Evolutionary conservation across 1,140 invertebrate species (phyloP), one percentile per base, ranked within the genome.

Genomic region (Oscheius sp.): DNA sequence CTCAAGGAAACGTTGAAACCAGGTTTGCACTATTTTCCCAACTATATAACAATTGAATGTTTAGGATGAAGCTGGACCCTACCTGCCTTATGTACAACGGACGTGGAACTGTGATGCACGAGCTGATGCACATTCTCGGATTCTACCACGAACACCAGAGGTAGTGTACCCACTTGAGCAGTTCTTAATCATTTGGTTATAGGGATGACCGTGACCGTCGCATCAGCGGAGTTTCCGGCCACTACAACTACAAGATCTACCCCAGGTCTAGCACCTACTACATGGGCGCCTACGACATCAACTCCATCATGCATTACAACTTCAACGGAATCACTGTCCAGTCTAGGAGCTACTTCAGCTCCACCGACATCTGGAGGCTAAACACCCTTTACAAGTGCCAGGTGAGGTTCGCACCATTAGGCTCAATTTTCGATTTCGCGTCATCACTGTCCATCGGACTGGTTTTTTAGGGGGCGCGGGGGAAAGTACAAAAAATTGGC

Each of bases 271-370:
- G 34, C 23, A 61, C 59, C 1, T 71, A 46, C 49, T 71, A 71
- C n/a, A 71, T 71, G 69, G 69, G 69, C 10, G 35, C 34, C 15
- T 71, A 71, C 26, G 69, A 71, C 42, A 34, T 58, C 42, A 71
- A 36, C 34, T 71, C 69, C 13, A 71, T 71, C 28, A 71, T 71
- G 69, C 69, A 71, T 45, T 71, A 71, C 69, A 71, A 71, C 61
- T 71, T 71, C 42, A 13, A 38, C 15, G 58, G 38, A 34, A 45
- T 71, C 28, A 42, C 59, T 26, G 45, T 59, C 31, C 59, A 58
- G 15, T 58, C 34, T 10, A 36, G 69, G 38, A 42, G 59, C 20
- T 36, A 71, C 32, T 71, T 71, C 62, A 61, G 52, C 23, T 20
- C 36, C 26, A 36, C 34, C 2, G 69, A 71, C 34, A 71, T 71